phyloP scores from a whole-genome alignment of 2,113 vertebrate genomes.

The Leiothrix lutea region DNA sequence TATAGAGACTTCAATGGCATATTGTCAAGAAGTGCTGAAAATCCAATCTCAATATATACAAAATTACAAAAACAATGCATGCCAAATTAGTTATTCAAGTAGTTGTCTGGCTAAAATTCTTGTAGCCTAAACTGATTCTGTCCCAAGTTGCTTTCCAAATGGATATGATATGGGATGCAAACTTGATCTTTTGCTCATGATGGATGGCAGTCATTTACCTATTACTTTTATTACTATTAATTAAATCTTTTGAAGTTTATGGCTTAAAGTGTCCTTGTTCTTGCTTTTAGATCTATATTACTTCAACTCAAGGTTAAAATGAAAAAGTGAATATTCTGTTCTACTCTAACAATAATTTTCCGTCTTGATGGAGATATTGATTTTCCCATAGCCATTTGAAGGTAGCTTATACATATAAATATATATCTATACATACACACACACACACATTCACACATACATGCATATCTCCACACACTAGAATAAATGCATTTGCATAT shows the following conservation, averaged over 20 bases:
- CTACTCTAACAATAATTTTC: constrained; percentile 11
- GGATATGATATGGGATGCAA: neutral
- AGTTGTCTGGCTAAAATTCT: constrained; percentile 13
- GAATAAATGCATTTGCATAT: neutral
- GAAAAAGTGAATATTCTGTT: neutral
- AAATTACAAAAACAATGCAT: neutral
- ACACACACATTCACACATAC: fast-evolving
- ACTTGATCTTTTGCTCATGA: neutral
- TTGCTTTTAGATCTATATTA: constrained; percentile 42
- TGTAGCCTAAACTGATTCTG: neutral
- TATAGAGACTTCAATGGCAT: neutral
- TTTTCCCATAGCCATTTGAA: neutral
- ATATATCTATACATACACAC: fast-evolving
- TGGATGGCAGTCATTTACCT: constrained; percentile 23
- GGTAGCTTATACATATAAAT: neutral
- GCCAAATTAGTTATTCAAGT: neutral
- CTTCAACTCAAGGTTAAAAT: constrained; percentile 25
- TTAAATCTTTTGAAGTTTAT: neutral
- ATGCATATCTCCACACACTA: neutral
- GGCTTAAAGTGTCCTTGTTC: constrained; percentile 43
- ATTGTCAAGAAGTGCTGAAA: neutral
- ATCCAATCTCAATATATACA: neutral
- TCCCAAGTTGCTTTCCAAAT: neutral
- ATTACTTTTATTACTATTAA: constrained; percentile 31
- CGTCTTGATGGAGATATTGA: neutral